Evolutionary conservation across 2,888 invertebrate species (phyloP), one percentile per base, ranked within the genome.

Genomic region (Dynastes tityus): DNA sequence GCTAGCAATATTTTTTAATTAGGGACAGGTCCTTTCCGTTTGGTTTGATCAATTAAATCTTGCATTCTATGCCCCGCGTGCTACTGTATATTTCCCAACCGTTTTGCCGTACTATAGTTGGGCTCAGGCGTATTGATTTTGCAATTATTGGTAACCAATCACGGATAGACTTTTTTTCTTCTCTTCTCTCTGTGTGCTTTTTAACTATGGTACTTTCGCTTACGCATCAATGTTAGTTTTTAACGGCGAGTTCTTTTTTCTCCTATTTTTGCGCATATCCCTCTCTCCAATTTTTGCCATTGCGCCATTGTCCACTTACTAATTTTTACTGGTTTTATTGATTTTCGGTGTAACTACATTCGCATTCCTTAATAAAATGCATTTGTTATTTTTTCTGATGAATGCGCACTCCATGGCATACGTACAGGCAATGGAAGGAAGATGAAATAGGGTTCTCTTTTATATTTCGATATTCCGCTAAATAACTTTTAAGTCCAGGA

Each of bases 131-230:
- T 89, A 89, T 89, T 88, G 89, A 89, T 89, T 89, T 89, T 88
- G 88, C 88, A 89, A 89, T 89, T 89, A 89, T 89, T 86, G 89
- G 86, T 86, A 88, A 89, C 89, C 89, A 89, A 89, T 89, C 89
- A 88, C 88, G 87, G 87, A 86, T 88, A 87, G 88, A 86, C 88
- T 87, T 88, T 88, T 87, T 73, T 88, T 86, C 85, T 87, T 87
- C 85, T 85, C 84, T 85, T 85, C 49, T 68, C 68, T 68, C 83
- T 84, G 82, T 80, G 79, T 80, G 81, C 82, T 86, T 78, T 65
- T n/a, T n/a, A n/a, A n/a, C 68, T 68, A 58, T 68, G 73, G 86
- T 86, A 86, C 86, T 84, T 81, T 80, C 80, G 73, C 58, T n/a
- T n/a, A n/a, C n/a, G n/a, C n/a, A n/a, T n/a, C n/a, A n/a, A n/a